These are phyloP conservation scores for Eupristina koningsbergeri DNA, from an alignment of 1,140 invertebrate species.

Conservation along the genomic window DNA sequence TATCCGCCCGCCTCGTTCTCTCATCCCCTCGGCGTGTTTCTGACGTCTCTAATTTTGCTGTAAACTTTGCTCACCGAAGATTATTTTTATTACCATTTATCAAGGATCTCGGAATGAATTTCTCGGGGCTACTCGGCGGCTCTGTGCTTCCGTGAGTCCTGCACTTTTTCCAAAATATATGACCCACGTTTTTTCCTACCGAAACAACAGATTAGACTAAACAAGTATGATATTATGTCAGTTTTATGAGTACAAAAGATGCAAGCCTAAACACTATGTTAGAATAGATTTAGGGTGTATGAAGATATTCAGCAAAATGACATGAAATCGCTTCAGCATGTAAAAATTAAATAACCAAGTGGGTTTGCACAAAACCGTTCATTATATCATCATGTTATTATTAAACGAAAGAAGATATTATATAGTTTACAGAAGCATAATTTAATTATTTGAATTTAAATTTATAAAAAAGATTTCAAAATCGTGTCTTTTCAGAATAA, in stretches of 20 bases:
- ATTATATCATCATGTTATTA: no score
- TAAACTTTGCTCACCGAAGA: slow-evolving; percentile 18
- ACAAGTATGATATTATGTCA: background rate
- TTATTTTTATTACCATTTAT: slow-evolving; percentile 31
- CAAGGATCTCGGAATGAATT: slow-evolving; percentile 24
- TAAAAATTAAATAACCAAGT: no score
- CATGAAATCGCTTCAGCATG: no score
- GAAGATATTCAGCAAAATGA: background rate
- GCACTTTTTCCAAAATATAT: background rate
- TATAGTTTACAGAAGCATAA: no score
- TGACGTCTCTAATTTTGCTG: slow-evolving; percentile 23
- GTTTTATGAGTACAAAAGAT: background rate
- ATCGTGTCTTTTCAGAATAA: no score
- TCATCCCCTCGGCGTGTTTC: background rate
- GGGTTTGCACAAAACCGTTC: no score
- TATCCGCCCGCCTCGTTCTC: background rate
- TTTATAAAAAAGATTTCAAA: no score
- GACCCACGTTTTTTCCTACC: background rate
- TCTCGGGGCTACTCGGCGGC: background rate
- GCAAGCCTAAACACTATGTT: background rate
- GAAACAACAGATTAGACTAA: background rate
- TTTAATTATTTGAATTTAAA: no score
- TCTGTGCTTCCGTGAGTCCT: background rate
- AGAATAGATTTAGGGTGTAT: background rate
- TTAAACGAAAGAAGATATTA: no score